A percentile compares a stretch with the other conserved stretches of the same genome.
These are phyloP conservation scores for Coleophora deauratella DNA, from an alignment of 2,888 invertebrate genomes.

Conservation along the genomic window DNA sequence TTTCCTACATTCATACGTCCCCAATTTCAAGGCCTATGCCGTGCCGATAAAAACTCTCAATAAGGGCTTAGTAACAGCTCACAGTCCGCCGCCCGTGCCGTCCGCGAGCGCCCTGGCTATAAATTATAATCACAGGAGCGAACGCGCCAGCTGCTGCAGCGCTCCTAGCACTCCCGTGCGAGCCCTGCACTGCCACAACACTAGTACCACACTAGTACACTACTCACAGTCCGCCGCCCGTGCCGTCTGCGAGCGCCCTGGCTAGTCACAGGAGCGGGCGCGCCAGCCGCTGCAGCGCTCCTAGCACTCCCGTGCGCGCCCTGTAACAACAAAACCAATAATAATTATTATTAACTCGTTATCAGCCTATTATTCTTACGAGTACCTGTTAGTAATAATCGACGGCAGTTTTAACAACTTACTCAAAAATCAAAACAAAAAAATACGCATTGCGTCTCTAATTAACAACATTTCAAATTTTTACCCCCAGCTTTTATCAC, in stretches of 20 bases:
- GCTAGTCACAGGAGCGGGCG: slow-evolving; percentile 70
- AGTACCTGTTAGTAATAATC: no score
- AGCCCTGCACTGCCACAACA: no score
- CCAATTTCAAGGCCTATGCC: no score
- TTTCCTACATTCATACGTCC: no score
- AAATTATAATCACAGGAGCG: slow-evolving; percentile 71
- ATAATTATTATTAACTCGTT: neutral
- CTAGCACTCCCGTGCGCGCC: slow-evolving; percentile 61
- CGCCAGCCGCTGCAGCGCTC: slow-evolving; percentile 51
- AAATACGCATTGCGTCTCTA: no score
- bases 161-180: slow-evolving; percentile 64
- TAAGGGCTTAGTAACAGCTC: no score
- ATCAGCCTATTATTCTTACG: no score
- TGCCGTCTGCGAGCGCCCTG: slow-evolving; percentile 57
- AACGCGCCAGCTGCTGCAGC: slow-evolving; percentile 51
- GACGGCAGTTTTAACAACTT: no score
- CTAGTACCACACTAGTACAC: slow-evolving; percentile 37
- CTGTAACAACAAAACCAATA: slow-evolving; percentile 38
- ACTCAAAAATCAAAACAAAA: no score
- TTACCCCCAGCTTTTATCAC: no score
- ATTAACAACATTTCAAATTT: no score
- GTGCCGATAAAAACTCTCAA: no score
- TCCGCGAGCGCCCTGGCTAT: slow-evolving; percentile 56
- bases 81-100: slow-evolving; percentile 71
- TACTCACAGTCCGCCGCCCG: slow-evolving; percentile 70